Percentiles rank a stretch among this genome's conserved stretches.
Evolutionary conservation across 2,797 vertebrate genomes (phyloP).

Genomic region (Petrocephalus sullivani): DNA sequence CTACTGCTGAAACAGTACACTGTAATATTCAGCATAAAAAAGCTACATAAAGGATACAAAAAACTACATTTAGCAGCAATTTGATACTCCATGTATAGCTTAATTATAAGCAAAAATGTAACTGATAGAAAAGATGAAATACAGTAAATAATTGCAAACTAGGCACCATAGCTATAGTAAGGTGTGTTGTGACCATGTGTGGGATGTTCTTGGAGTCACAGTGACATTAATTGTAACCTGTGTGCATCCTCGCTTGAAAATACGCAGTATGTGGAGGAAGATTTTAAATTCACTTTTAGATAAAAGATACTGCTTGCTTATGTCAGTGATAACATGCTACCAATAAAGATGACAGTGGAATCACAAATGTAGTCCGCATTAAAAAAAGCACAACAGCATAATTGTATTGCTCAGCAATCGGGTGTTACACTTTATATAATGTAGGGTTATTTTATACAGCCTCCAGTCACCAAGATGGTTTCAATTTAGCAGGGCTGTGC

Average conservation of each 20-base stretch:
- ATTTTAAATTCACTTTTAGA: constrained; percentile 38
- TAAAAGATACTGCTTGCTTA: constrained; percentile 50
- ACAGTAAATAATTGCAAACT: neutral
- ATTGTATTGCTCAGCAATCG: constrained; percentile 68
- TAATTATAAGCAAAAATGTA: neutral
- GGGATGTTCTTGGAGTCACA: neutral
- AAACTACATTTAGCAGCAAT: neutral
- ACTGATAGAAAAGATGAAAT: neutral
- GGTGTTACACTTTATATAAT: constrained; percentile 72
- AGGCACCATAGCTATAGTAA: neutral
- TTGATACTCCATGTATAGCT: neutral
- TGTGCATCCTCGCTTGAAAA: neutral
- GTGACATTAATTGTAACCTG: neutral
- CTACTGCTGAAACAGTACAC: neutral
- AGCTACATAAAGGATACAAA: too few species aligned
- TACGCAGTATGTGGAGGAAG: neutral
- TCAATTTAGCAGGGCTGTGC: constrained; percentile 74
- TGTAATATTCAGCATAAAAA: neutral
- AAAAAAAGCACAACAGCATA: constrained; percentile 62
- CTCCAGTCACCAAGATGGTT: constrained; percentile 77
- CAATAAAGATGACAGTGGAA: constrained; percentile 53
- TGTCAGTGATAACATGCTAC: constrained; percentile 39
- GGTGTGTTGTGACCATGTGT: neutral
- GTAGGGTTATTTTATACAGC: constrained; percentile 74
- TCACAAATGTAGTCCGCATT: constrained; percentile 38